phyloP scores from a whole-genome alignment of 2,888 invertebrate genomes.

The Parelbella ahira region DNA sequence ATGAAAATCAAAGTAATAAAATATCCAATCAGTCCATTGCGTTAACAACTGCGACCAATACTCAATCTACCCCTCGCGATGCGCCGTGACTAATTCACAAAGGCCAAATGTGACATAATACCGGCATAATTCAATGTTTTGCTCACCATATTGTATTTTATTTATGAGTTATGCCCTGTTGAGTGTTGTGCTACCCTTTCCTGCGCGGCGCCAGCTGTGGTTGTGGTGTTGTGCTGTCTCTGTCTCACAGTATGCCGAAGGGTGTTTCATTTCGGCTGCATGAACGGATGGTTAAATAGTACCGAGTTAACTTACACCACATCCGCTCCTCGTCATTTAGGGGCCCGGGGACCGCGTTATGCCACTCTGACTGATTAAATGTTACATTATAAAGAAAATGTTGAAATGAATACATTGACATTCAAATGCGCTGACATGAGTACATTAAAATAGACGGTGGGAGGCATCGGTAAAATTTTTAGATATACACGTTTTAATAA shows the following conservation, averaged over 20 bases:
- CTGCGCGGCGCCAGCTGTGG: constrained; percentile 25
- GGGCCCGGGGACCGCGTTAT: constrained; percentile 56
- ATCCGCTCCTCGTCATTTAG: constrained; percentile 74
- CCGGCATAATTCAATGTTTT: constrained; percentile 81
- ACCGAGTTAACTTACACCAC: constrained; percentile 78
- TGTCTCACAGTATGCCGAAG: constrained; percentile 45
- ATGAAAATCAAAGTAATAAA: constrained; percentile 44
- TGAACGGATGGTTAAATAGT: constrained; percentile 79
- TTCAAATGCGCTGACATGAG: no score
- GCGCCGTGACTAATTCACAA: constrained; percentile 72
- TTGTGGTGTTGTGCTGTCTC: constrained; percentile 42
- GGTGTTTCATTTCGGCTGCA: constrained; percentile 69
- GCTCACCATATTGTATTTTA: constrained; percentile 82
- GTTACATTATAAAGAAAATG: no score
- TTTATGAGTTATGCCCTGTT: constrained; percentile 78
- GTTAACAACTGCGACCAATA: constrained; percentile 60
- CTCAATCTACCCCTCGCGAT: constrained; percentile 63
- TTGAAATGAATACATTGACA: no score
- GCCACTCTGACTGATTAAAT: constrained; percentile 30
- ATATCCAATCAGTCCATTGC: constrained; percentile 48
- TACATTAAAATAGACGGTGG: no score
- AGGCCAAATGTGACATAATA: constrained; percentile 81
- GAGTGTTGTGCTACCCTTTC: constrained; percentile 51
- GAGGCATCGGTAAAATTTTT: no score
- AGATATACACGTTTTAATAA: no score